Evolutionary conservation across 1,140 invertebrate genomes (phyloP), one percentile per base, ranked within the genome.

Genomic region (Bombus vancouverensis): DNA sequence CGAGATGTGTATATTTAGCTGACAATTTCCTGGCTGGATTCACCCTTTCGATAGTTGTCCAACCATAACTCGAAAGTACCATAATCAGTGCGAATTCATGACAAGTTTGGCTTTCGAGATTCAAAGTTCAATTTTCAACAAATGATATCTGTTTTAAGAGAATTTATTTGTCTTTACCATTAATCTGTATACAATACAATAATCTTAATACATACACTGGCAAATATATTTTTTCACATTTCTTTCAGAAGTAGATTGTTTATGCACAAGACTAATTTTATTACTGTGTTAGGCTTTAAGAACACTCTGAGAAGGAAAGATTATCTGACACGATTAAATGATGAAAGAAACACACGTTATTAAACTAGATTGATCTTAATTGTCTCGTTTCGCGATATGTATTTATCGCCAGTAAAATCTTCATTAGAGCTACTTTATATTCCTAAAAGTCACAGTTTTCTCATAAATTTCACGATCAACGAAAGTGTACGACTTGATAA

Each of bases 1-100:
- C 72, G 53, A 87, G 88, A 89, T 89, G 78, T 89, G 70, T 90
- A 87, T 87, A 89, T 89, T 87, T 89, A 74, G 37, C 34, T 22
- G 74, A 68, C 44, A 79, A 65, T 81, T 84, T 78, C 53, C 59
- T 66, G 79, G 37, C 18, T 42, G 25, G 65, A 74, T 83, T 76
- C 62, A 71, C 62, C 79, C 80, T 77, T 83, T 79, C 57, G 62
- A 1, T 53, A 39, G 10, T 25, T 53, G 70, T 76, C 86, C 53
- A 71, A 70, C 66, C 81, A 68, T 78, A 65, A 72, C 72, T 37
- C 72, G 47, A 68, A 76, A 71, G n/a, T 22, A 81, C 44, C 28
- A 42, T 37, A 83, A 74, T 78, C 71, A 47, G 6, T 75, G 37
- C 22, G n/a, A 32, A 37, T 25, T 72, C 65, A 25, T 57, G n/a